phyloP scores from a whole-genome alignment of 1,140 invertebrate genomes.

The Helicoverpa zea region DNA sequence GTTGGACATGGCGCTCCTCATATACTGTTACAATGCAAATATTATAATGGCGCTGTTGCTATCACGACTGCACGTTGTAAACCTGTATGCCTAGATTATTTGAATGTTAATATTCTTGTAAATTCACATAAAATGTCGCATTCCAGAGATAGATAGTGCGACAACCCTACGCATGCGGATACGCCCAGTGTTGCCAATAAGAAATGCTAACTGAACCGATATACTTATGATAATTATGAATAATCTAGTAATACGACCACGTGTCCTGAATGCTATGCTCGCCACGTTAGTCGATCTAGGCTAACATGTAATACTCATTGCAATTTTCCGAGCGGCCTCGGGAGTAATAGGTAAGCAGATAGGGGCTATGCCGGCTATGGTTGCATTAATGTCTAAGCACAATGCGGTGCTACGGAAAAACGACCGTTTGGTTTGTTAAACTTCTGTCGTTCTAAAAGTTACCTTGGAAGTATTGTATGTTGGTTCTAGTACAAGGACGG shows the following conservation, averaged over 20 bases:
- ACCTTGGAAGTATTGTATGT: conserved; percentile 21
- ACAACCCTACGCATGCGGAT: conserved; percentile 13
- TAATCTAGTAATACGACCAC: conserved; percentile 36
- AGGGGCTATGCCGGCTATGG: conserved; percentile 1
- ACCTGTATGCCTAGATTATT: conserved; percentile 20
- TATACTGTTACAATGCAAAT: conserved; percentile 21
- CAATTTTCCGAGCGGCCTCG: conserved; percentile 48
- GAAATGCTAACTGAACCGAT: conserved; percentile 36
- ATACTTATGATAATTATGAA: conserved; percentile 45
- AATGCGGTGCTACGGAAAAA: conserved; percentile 29
- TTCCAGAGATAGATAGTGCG: background rate
- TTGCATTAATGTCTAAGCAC: background rate
- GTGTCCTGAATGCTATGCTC: conserved; percentile 37
- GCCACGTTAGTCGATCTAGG: conserved; percentile 42
- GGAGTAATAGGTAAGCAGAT: conserved; percentile 3
- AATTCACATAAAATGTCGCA: background rate
- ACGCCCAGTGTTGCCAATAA: conserved; percentile 40
- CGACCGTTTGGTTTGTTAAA: conserved; percentile 10
- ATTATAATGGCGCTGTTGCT: conserved; percentile 23
- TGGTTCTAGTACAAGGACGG: conserved; percentile 23
- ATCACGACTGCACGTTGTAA: conserved; percentile 26
- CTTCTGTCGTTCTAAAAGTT: conserved; percentile 21
- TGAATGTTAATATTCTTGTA: conserved; percentile 23
- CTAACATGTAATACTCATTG: conserved; percentile 41
- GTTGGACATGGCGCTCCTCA: background rate